Evolutionary conservation across 2,113 vertebrate genomes (phyloP).

Genomic region (Emydura subglobosa): DNA sequence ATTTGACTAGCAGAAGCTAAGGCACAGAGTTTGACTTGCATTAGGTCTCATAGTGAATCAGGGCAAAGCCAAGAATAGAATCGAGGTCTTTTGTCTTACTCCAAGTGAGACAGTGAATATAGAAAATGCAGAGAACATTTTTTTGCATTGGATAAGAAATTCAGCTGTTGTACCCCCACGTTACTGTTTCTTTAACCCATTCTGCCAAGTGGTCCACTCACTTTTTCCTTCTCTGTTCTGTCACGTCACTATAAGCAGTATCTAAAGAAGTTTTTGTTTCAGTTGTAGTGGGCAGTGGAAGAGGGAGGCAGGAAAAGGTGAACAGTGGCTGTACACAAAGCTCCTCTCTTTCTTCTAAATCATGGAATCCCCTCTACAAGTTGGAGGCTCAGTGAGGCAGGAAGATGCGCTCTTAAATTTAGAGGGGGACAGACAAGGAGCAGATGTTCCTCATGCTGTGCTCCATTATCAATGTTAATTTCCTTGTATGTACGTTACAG

Average conservation of each 20-base stretch:
- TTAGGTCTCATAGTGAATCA: not conserved
- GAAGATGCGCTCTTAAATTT: rapidly evolving
- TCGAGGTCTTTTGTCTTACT: not conserved
- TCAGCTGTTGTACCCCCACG: not conserved
- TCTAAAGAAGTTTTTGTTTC: not conserved
- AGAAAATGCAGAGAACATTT: not conserved
- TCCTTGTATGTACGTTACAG: not conserved
- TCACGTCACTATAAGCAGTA: not conserved
- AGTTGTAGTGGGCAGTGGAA: not conserved
- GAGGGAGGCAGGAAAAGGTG: not conserved
- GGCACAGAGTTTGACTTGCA: not conserved
- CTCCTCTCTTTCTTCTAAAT: not conserved
- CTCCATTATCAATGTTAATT: not conserved
- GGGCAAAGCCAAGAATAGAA: not conserved
- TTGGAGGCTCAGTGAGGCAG: not conserved
- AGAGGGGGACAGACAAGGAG: rapidly evolving
- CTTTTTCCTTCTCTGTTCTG: not conserved
- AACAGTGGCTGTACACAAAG: not conserved
- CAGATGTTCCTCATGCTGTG: not conserved
- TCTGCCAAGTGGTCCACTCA: not conserved
- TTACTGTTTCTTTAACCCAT: rapidly evolving
- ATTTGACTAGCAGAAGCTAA: not conserved
- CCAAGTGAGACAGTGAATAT: not conserved
- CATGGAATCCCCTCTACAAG: not conserved
- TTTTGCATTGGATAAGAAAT: not conserved